Base-by-base conservation (phyloP, 2,888 invertebrate genomes). In the Drosophila prostipennis region DNA sequence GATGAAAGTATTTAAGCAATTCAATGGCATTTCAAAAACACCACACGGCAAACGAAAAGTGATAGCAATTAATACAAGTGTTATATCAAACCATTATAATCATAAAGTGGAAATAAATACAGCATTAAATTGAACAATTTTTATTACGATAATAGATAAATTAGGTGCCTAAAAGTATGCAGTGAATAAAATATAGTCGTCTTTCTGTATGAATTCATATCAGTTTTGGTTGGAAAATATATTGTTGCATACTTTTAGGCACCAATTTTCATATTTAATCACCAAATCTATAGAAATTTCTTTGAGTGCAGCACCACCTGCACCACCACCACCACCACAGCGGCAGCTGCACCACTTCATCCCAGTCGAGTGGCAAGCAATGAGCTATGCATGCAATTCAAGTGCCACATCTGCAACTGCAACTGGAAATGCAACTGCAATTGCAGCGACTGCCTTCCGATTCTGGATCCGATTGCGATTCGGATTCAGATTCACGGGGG, bases 321-420 rank as follows among this genome's bases (percentile, higher is more conserved):
- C 68, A 65, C 49, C 68, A 65, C 49, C 32, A 45, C 45, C n/a
- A n/a, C n/a, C n/a, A n/a, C 64, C 49, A 40, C 29, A 42, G 26
- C 3, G 16, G 39, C 55, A 58, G 37, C 46, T 52, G 26, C 48
- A 19, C 65, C 61, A 52, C 87, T 80, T 84, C 74, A 80, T 71
- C 70, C 72, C 69, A 65, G 77, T 85, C 85, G 82, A 82, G 82
- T 81, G 83, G 76, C 86, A 78, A 71, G 88, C 83, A 82, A 86
- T 86, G 88, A 88, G 88, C 88, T 85, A 81, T 88, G 83, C 83
- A 86, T 86, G 80, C 89, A 83, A 82, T 84, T 87, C 76, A 76
- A 87, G 76, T 75, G 77, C 77, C 61, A 68, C 72, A 79, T 72
- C 39, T 40, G 49, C 72, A 61, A 60, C 70, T 49, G 43, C 69